Evolutionary conservation across 2,113 vertebrate genomes (phyloP).

Genomic region (Eulemur rufifrons): DNA sequence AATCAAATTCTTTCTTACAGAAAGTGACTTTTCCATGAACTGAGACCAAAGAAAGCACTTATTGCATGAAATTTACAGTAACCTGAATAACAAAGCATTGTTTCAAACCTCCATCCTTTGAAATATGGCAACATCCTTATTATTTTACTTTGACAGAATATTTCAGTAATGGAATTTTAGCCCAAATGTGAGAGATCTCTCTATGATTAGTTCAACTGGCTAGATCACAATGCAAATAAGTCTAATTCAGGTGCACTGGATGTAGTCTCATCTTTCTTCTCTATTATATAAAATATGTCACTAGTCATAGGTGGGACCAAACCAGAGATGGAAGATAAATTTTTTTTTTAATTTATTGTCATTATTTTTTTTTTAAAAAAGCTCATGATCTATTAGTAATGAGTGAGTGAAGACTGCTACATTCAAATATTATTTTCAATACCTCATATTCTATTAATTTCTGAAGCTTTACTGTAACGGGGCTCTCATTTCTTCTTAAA

Average conservation of each 20-base stretch:
- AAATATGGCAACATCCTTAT: slow-evolving; percentile 7
- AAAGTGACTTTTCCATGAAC: slow-evolving; percentile 28
- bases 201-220: neutral
- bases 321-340: neutral
- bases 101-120: slow-evolving; percentile 16
- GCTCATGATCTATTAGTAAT: neutral
- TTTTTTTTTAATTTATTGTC: neutral
- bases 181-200: neutral
- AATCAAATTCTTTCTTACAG: slow-evolving; percentile 37
- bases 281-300: neutral
- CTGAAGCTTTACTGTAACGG: neutral
- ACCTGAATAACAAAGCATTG: neutral
- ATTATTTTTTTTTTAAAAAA: neutral
- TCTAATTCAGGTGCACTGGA: neutral
- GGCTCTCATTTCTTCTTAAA: neutral
- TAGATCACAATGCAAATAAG: neutral
- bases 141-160: neutral
- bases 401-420: neutral
- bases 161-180: slow-evolving; percentile 26
- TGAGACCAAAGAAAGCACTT: neutral
- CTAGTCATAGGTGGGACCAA: neutral
- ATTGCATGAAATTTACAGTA: neutral
- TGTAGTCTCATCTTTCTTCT: neutral
- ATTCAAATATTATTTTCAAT: slow-evolving; percentile 22
- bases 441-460: neutral